These are phyloP conservation scores for Siniperca chuatsi DNA, from an alignment of 2,113 vertebrate species.

Conservation along the genomic window DNA sequence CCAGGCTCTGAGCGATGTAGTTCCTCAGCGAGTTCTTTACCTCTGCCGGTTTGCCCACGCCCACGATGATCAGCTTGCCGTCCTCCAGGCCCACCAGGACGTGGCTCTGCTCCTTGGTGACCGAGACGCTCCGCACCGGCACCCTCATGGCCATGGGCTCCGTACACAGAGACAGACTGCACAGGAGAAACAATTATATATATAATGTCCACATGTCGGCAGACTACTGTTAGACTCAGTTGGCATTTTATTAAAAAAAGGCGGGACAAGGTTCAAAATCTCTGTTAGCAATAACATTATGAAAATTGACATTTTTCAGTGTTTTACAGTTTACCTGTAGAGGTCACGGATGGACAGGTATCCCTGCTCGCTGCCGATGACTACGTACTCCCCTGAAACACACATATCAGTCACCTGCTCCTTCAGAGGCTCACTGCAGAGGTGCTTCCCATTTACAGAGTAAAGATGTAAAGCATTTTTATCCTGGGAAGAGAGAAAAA, in stretches of 20 bases:
- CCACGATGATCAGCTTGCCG: slow-evolving; percentile 96
- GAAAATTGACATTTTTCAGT: too few relatives aligned
- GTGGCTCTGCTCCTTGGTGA: slow-evolving; percentile 96
- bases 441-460: slow-evolving; percentile 94
- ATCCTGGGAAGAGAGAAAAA: slow-evolving; percentile 83
- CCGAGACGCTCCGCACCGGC: slow-evolving; percentile 91
- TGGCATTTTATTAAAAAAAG: background rate
- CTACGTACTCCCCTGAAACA: slow-evolving; percentile 90
- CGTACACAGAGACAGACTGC: slow-evolving; percentile 88
- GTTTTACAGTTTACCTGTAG: slow-evolving; percentile 88
- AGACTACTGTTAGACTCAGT: too few relatives aligned
- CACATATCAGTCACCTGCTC: slow-evolving; percentile 96
- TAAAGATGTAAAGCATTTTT: slow-evolving; percentile 95
- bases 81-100: slow-evolving; percentile 95
- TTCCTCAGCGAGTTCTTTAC: slow-evolving; percentile 92
- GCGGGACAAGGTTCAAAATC: background rate
- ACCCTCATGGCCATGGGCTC: slow-evolving; percentile 93
- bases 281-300: too few relatives aligned
- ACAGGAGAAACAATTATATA: background rate
- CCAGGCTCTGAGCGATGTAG: slow-evolving; percentile 89
- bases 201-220: background rate
- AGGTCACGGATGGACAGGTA: slow-evolving; percentile 93
- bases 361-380: slow-evolving; percentile 94
- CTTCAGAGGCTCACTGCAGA: slow-evolving; percentile 90
- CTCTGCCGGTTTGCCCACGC: slow-evolving; percentile 96